Evolutionary conservation across 1,140 invertebrate species (phyloP).

Genomic region (Zaprionus gabonicus): DNA sequence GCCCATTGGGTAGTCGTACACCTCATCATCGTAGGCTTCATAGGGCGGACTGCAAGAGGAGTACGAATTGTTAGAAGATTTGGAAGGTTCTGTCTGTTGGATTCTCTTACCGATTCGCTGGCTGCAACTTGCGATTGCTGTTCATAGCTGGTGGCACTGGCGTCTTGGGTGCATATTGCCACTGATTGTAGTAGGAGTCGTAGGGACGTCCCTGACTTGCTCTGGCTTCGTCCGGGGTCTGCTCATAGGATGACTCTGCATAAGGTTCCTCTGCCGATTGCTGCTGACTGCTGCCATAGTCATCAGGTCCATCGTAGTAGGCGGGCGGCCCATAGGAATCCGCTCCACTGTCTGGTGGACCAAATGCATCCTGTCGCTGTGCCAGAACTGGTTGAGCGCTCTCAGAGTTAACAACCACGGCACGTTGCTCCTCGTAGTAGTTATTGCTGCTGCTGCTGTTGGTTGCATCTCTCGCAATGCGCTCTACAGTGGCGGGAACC

Average conservation of each 20-base stretch:
- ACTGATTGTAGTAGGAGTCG: constrained; percentile 58
- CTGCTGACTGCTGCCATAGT: constrained; percentile 43
- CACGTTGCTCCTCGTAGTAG: constrained; percentile 68
- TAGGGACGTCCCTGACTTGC: constrained; percentile 43
- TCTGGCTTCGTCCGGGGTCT: constrained; percentile 39
- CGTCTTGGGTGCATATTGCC: constrained; percentile 42
- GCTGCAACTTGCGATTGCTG: constrained; percentile 58
- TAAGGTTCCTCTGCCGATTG: constrained; percentile 34
- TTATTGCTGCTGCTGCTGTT: constrained; percentile 56
- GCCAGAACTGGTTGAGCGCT: constrained; percentile 44
- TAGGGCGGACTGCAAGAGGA: constrained; percentile 37
- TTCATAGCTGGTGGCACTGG: constrained; percentile 25
- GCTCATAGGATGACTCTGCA: constrained; percentile 1
- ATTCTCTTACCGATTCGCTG: constrained; percentile 50
- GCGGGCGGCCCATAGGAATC: constrained; percentile 53
- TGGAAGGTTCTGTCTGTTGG: background rate
- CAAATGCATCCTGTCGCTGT: constrained; percentile 49
- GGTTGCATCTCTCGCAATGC: constrained; percentile 52
- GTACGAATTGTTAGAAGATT: background rate
- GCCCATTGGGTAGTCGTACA: constrained; percentile 73
- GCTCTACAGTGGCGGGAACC: constrained; percentile 56
- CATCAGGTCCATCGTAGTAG: constrained; percentile 51
- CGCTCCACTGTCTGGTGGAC: constrained; percentile 46
- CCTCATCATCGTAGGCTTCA: constrained; percentile 63
- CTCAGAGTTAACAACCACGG: constrained; percentile 66